Percentiles rank a stretch among this genome's conserved stretches.
Conservation (phyloP, 35 echinoderm and acorn worm genomes). For the Apostichopus japonicus region DNA sequence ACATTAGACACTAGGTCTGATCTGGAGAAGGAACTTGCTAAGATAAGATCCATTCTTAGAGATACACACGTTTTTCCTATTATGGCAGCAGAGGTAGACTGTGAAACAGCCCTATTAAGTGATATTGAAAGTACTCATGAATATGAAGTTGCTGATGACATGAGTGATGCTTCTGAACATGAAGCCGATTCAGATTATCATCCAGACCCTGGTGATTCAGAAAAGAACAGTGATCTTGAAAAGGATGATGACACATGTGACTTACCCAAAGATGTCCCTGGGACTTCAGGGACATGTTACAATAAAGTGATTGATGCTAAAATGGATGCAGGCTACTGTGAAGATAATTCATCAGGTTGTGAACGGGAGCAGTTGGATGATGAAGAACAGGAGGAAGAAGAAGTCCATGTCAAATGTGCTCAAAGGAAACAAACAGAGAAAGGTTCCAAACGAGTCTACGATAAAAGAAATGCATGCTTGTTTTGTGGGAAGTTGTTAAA, state of each 20-base stretch:
- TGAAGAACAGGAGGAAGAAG: background rate
- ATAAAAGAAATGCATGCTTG: background rate
- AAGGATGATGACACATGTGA: background rate
- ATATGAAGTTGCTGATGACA: background rate
- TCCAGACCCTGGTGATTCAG: background rate
- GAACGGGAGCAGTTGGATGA: background rate
- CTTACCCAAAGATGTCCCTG: background rate
- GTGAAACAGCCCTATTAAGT: background rate
- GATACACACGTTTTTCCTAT: background rate
- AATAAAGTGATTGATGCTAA: background rate
- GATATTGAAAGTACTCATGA: background rate
- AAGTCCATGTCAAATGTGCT: background rate
- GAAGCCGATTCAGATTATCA: conserved; percentile 5
- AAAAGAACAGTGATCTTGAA: background rate
- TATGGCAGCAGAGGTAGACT: background rate
- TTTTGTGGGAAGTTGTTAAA: background rate
- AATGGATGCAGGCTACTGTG: background rate
- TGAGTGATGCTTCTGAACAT: background rate
- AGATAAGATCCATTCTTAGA: background rate
- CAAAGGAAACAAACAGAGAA: background rate
- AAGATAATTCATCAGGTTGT: background rate
- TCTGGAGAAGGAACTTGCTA: background rate
- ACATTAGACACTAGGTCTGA: background rate
- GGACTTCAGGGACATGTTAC: background rate
- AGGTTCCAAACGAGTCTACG: background rate